Percentiles rank a stretch among this genome's conserved stretches.
Conservation (phyloP, 1,140 invertebrate species). For the Hyposmocoma kahamanoa region DNA sequence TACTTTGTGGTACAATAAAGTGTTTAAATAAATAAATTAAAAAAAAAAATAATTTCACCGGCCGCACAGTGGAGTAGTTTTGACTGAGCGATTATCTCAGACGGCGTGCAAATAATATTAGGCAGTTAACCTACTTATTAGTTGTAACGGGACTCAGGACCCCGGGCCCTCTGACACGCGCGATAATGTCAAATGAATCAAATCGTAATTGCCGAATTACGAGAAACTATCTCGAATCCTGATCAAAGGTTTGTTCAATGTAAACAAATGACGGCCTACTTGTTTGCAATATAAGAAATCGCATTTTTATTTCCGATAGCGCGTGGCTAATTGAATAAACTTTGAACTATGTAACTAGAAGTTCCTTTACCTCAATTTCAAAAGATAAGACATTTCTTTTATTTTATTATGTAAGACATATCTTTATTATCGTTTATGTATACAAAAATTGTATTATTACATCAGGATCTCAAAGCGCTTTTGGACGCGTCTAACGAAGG, state of each 20-base stretch:
- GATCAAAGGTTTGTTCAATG: neutral
- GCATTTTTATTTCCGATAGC: neutral
- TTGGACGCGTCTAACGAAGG: conserved; percentile 75
- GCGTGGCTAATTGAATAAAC: neutral
- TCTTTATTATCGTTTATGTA: neutral
- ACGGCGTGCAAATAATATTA: too few relatives aligned
- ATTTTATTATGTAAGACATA: too few relatives aligned
- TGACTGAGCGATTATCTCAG: too few relatives aligned
- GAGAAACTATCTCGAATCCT: neutral
- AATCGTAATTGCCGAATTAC: conserved; percentile 21
- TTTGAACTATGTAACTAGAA: too few relatives aligned
- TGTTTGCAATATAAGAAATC: neutral
- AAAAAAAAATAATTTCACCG: too few relatives aligned
- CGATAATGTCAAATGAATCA: conserved; percentile 31
- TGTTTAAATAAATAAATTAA: too few relatives aligned
- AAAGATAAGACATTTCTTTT: too few relatives aligned
- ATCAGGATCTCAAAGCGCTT: conserved; percentile 74
- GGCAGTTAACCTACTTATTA: too few relatives aligned
- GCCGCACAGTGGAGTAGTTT: too few relatives aligned
- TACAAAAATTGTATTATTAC: neutral
- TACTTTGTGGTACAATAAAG: too few relatives aligned
- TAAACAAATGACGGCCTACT: conserved; percentile 14
- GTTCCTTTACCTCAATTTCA: too few relatives aligned
- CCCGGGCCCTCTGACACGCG: conserved; percentile 23
- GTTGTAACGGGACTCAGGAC: too few relatives aligned